Evolutionary conservation across 2,113 vertebrate genomes (phyloP).

Genomic region (Marmota monax): DNA sequence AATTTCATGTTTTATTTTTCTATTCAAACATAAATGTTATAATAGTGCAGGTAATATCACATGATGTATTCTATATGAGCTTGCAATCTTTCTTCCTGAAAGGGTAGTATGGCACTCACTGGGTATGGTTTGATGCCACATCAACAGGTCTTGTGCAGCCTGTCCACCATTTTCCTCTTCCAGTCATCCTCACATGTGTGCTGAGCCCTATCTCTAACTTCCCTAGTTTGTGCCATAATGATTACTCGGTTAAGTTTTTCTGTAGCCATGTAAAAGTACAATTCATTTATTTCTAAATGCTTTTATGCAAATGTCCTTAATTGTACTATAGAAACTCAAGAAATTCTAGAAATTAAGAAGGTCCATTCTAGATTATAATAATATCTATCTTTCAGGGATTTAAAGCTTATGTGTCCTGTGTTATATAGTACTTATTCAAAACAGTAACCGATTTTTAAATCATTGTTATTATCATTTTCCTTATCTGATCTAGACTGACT

Average conservation of each 20-base stretch:
- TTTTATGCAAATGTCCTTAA: background rate
- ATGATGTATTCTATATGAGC: background rate
- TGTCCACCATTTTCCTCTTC: background rate
- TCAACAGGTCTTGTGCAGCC: fast-evolving
- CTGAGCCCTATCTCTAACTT: background rate
- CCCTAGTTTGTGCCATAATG: background rate
- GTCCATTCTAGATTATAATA: background rate
- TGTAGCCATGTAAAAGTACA: background rate
- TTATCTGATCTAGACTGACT: background rate
- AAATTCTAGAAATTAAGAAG: background rate
- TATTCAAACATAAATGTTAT: background rate
- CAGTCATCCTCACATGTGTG: background rate
- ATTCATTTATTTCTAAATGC: background rate
- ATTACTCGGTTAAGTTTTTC: background rate
- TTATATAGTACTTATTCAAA: background rate
- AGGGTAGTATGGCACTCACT: background rate
- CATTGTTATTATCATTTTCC: background rate
- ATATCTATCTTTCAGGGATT: fast-evolving
- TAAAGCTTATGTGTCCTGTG: background rate
- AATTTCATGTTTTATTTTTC: background rate
- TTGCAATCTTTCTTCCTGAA: background rate
- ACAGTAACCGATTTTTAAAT: background rate
- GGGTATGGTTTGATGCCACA: background rate
- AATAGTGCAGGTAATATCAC: background rate
- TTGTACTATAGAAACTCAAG: background rate